These are phyloP conservation scores for Tridacna crocea DNA, from an alignment of 2,888 invertebrate genomes.

Conservation along the genomic window DNA sequence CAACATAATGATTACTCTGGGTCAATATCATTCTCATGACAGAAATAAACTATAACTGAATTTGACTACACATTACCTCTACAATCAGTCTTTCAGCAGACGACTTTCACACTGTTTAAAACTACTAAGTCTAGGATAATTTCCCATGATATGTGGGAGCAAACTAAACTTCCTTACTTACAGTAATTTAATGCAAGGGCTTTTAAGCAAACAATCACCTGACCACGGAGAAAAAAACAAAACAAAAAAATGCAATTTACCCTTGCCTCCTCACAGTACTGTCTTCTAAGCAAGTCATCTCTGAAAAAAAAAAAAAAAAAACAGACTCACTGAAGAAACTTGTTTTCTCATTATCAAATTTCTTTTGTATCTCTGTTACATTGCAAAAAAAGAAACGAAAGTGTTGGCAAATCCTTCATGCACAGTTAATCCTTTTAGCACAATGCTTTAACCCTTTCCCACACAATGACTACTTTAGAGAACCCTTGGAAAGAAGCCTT, in stretches of 20 bases:
- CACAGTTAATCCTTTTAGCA: background rate
- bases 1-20: too few relatives aligned
- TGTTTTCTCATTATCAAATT: background rate
- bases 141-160: too few relatives aligned
- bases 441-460: too few relatives aligned
- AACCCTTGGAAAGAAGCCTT: too few relatives aligned
- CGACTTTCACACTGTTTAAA: too few relatives aligned
- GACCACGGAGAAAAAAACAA: too few relatives aligned
- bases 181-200: too few relatives aligned
- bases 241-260: constrained; percentile 61
- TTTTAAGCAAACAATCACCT: too few relatives aligned
- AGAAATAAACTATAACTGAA: background rate
- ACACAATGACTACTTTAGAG: too few relatives aligned
- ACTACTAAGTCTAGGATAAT: too few relatives aligned
- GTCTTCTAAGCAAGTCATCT: constrained; percentile 90
- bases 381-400: background rate
- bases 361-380: too few relatives aligned
- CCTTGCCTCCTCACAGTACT: constrained; percentile 91
- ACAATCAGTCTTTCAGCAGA: background rate
- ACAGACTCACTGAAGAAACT: background rate
- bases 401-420: background rate
- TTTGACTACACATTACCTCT: background rate
- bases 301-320: constrained; percentile 85
- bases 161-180: too few relatives aligned
- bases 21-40: background rate